Conservation (phyloP, 2,888 invertebrate genomes). For the Aphrophora alni region DNA sequence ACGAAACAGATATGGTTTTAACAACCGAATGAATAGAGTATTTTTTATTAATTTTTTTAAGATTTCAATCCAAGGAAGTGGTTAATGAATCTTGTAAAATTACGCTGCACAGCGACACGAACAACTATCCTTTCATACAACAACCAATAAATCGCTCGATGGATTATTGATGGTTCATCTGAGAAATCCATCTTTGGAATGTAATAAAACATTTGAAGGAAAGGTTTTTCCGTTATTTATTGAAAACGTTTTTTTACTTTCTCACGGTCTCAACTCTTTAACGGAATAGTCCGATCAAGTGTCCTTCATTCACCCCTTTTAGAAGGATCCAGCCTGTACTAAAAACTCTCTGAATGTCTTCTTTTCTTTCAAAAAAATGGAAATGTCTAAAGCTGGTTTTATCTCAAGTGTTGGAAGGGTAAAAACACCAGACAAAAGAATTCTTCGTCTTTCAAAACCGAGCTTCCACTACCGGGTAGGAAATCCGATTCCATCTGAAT, state of each 20-base stretch:
- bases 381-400: constrained; percentile 27
- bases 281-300: constrained; percentile 16
- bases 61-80: background rate
- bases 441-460: background rate
- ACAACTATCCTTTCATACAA: no score
- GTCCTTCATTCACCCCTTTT: constrained; percentile 1
- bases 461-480: background rate
- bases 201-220: background rate
- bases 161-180: no score
- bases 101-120: no score
- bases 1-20: background rate
- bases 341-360: background rate
- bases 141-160: no score
- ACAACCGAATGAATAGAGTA: background rate
- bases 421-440: background rate
- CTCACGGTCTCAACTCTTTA: constrained; percentile 29
- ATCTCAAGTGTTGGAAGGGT: constrained; percentile 6
- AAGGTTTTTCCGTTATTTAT: background rate
- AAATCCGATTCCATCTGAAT: background rate
- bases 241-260: background rate
- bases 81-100: background rate
- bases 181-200: background rate
- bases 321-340: background rate
- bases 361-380: constrained; percentile 34
- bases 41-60: background rate